phyloP scores from a whole-genome alignment of 2,113 vertebrate genomes.

The Trichomycterus rosablanca region DNA sequence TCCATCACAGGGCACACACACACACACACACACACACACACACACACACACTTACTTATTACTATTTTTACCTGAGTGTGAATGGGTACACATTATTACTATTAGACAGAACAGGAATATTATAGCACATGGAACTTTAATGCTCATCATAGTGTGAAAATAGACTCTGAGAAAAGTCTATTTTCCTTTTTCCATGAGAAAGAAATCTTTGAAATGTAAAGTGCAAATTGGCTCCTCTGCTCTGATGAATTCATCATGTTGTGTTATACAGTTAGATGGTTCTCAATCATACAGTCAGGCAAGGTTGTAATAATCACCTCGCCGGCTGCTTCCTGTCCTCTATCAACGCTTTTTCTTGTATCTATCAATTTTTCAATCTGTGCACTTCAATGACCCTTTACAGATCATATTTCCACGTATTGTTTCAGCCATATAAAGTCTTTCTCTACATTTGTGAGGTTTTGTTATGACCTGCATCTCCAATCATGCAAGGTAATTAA shows the following conservation, averaged over 20 bases:
- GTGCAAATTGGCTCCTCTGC: conserved; percentile 42
- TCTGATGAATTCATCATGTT: conserved; percentile 62
- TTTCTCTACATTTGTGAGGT: conserved; percentile 38
- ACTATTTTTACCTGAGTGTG: no score
- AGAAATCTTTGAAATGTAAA: conserved; percentile 55
- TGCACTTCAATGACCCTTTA: conserved; percentile 34
- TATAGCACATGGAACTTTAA: conserved; percentile 41
- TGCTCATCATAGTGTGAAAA: conserved; percentile 30
- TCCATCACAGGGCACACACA: no score
- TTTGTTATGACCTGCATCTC: conserved; percentile 51
- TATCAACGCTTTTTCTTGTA: conserved; percentile 59
- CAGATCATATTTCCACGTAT: not conserved
- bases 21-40: no score
- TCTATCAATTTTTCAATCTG: conserved; percentile 59
- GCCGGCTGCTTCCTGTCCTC: conserved; percentile 64
- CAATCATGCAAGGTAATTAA: conserved; percentile 63
- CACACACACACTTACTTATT: no score
- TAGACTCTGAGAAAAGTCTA: conserved; percentile 34
- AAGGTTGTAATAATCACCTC: conserved; percentile 66
- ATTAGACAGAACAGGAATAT: no score
- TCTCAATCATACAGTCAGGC: conserved; percentile 61
- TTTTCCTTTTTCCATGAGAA: conserved; percentile 40
- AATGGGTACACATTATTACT: no score
- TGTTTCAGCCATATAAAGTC: conserved; percentile 17
- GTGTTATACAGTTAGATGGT: conserved; percentile 51